Conservation (phyloP, 2,888 invertebrate genomes). For the Troides oblongomaculatus region DNA sequence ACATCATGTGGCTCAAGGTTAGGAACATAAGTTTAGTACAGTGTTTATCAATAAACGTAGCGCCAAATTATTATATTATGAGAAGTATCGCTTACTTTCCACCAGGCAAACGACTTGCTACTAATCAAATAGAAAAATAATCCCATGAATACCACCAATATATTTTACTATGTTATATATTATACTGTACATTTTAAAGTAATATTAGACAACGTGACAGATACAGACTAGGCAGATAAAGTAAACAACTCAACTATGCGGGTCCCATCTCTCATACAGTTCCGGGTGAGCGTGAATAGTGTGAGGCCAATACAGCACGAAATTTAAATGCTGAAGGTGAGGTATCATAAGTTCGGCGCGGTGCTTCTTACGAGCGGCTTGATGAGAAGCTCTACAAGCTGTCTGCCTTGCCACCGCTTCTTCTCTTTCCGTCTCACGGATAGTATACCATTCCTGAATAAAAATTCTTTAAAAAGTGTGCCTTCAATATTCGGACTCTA, state of each 20-base stretch:
- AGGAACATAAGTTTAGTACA: too few species aligned
- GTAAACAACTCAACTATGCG: constrained; percentile 51
- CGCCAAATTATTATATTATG: too few species aligned
- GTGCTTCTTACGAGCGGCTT: constrained; percentile 61
- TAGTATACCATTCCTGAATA: constrained; percentile 51
- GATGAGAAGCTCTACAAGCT: constrained; percentile 44
- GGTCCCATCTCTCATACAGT: constrained; percentile 67
- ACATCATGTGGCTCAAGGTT: too few species aligned
- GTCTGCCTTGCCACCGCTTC: constrained; percentile 33
- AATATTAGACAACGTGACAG: not conserved
- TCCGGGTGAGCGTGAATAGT: constrained; percentile 62
- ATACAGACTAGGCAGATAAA: not conserved
- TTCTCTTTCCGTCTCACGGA: constrained; percentile 39
- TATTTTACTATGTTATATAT: too few species aligned
- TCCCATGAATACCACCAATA: too few species aligned
- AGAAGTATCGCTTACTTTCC: too few species aligned
- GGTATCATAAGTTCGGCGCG: constrained; percentile 64
- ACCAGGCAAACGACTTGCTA: too few species aligned
- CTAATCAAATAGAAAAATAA: too few species aligned
- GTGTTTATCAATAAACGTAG: too few species aligned
- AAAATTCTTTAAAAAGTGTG: too few species aligned
- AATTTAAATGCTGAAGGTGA: constrained; percentile 53
- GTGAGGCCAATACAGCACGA: constrained; percentile 70
- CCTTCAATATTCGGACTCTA: too few species aligned
- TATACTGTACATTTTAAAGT: too few species aligned